Percentiles rank a stretch among this genome's conserved stretches.
Evolutionary conservation across 2,113 vertebrate species (phyloP).

Genomic region (Edolisoma coerulescens): DNA sequence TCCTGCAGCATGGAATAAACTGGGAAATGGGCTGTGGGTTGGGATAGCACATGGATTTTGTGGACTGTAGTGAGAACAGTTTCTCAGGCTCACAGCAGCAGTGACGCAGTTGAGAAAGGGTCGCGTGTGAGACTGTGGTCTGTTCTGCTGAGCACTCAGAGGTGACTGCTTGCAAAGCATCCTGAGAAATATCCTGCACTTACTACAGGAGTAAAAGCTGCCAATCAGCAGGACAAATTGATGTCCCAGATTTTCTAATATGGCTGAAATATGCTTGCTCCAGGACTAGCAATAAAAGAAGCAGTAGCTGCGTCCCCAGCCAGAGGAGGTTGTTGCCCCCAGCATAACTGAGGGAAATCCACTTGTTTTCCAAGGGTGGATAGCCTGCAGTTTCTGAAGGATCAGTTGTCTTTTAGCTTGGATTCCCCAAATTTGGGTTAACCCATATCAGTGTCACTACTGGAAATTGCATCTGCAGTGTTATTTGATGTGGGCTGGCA

Average conservation of each 20-base stretch:
- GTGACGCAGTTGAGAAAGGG: not conserved
- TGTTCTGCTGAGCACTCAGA: not conserved
- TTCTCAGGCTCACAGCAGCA: not conserved
- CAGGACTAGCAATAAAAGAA: not conserved
- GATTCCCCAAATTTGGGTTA: not conserved
- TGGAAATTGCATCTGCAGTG: not conserved
- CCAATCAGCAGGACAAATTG: not conserved
- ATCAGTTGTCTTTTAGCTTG: not conserved
- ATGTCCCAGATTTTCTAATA: not conserved
- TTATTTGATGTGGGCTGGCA: not conserved
- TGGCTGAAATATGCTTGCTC: not conserved
- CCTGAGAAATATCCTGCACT: not conserved
- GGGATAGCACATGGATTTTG: not conserved
- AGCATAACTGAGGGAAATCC: not conserved
- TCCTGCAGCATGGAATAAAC: not conserved
- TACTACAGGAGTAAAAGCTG: not conserved
- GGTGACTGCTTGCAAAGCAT: not conserved
- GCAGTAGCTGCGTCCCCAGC: not conserved
- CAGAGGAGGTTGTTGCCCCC: not conserved
- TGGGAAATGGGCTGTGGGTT: not conserved
- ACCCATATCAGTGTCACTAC: not conserved
- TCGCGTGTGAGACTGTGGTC: accelerated
- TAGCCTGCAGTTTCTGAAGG: not conserved
- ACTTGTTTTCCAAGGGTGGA: not conserved
- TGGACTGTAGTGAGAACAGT: not conserved